phyloP scores from a whole-genome alignment of 2,113 vertebrate genomes.

The Tichodroma muraria region DNA sequence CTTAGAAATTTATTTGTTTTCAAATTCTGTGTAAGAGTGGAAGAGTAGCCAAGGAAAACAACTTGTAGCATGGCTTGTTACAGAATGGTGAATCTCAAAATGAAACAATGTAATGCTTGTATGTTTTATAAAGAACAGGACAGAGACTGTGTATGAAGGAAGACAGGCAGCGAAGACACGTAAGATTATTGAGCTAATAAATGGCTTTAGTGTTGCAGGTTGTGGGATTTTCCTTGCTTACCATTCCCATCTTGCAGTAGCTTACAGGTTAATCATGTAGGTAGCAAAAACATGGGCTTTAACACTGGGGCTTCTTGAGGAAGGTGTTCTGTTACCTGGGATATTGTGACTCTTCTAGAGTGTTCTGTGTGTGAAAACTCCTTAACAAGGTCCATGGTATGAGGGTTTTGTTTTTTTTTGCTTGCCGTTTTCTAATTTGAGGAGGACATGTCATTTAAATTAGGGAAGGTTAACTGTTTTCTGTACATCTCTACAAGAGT shows the following conservation, averaged over 20 bases:
- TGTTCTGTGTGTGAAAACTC: not conserved
- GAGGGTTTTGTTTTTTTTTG: no score
- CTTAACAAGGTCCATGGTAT: not conserved
- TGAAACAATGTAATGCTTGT: not conserved
- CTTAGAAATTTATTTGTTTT: not conserved
- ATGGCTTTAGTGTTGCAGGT: not conserved
- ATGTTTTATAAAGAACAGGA: not conserved
- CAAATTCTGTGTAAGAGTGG: not conserved
- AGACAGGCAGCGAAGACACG: not conserved
- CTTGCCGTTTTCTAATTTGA: not conserved
- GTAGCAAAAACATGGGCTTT: not conserved
- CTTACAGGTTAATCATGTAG: not conserved
- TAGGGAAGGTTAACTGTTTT: not conserved
- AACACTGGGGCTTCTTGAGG: not conserved
- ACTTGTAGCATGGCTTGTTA: not conserved
- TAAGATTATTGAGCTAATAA: not conserved
- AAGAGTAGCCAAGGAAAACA: not conserved
- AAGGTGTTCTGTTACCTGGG: not conserved
- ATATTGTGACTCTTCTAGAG: not conserved
- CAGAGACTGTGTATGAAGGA: accelerated
- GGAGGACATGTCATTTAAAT: not conserved
- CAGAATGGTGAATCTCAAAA: not conserved
- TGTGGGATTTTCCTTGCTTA: not conserved
- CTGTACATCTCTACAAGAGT: not conserved
- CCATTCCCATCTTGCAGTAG: not conserved